Percentiles rank a stretch among this genome's conserved stretches.
Evolutionary conservation across 2,888 invertebrate genomes (phyloP).

Genomic region (Campoletis raptor): DNA sequence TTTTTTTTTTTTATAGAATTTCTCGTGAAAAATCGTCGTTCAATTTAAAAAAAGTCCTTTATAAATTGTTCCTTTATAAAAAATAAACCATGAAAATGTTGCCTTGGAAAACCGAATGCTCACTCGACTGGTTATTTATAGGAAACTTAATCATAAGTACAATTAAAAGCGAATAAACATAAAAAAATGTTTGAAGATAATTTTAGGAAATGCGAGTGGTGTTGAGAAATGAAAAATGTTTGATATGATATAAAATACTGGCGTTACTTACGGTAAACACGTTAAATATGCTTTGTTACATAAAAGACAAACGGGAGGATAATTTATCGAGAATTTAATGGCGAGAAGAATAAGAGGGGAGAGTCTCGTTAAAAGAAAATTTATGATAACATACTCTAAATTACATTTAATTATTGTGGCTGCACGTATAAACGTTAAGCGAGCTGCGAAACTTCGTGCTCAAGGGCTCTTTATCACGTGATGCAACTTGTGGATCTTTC

Average conservation of each 20-base stretch:
- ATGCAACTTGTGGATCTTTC: slow-evolving; percentile 59
- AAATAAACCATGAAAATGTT: too few species aligned
- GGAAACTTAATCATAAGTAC: background rate
- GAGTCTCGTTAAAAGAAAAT: slow-evolving; percentile 61
- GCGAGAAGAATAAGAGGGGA: slow-evolving; percentile 1
- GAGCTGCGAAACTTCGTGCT: slow-evolving; percentile 27
- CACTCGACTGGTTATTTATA: too few species aligned
- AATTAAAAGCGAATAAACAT: background rate
- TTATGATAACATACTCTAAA: slow-evolving; percentile 58
- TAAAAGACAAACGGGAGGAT: background rate
- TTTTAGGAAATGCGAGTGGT: background rate
- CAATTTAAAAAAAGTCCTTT: too few species aligned
- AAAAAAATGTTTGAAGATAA: background rate
- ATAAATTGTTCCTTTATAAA: too few species aligned
- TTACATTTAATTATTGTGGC: slow-evolving; percentile 61
- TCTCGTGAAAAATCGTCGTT: too few species aligned
- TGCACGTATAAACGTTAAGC: slow-evolving; percentile 50
- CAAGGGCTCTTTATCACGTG: slow-evolving; percentile 48
- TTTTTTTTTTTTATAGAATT: too few species aligned
- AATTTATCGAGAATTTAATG: slow-evolving; percentile 2
- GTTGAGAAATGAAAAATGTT: background rate
- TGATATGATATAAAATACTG: background rate
- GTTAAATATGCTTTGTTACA: background rate
- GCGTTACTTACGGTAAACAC: background rate
- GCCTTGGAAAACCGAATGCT: too few species aligned